Evolutionary conservation across 2,888 invertebrate genomes (phyloP).

Genomic region (Seira musarum): DNA sequence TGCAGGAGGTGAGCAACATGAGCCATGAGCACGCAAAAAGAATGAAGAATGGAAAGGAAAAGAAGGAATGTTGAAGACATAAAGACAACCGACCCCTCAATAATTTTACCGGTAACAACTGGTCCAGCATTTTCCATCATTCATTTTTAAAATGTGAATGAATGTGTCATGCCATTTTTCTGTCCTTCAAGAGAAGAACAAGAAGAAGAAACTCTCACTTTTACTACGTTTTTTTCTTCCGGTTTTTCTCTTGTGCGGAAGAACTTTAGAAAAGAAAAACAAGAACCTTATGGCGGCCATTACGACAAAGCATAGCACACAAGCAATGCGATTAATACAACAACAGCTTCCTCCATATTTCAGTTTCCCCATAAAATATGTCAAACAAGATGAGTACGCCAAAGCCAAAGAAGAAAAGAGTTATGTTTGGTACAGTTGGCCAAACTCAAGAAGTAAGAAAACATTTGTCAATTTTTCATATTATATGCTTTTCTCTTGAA

Average conservation of each 20-base stretch:
- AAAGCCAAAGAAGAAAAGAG: conserved; percentile 31
- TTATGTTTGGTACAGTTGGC: conserved; percentile 41
- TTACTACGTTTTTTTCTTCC: conserved; percentile 11
- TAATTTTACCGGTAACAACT: conserved; percentile 44
- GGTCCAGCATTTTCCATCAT: conserved; percentile 49
- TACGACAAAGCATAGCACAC: too few relatives aligned
- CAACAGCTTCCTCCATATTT: not conserved
- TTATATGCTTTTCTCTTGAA: not conserved
- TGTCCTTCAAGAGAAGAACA: conserved; percentile 12
- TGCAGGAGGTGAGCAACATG: not conserved
- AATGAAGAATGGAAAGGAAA: conserved; percentile 19
- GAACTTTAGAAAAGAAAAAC: not conserved
- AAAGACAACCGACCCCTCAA: not conserved
- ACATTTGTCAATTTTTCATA: conserved; percentile 4
- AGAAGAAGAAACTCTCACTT: conserved; percentile 4
- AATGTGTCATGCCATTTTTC: conserved; percentile 1
- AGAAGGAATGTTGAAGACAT: not conserved
- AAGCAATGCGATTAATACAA: not conserved
- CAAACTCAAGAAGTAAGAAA: not conserved
- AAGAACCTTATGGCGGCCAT: not conserved
- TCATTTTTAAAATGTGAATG: conserved; percentile 35
- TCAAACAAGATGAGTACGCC: not conserved
- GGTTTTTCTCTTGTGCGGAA: conserved; percentile 3
- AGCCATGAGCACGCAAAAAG: not conserved
- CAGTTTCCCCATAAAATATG: conserved; percentile 1